Evolutionary conservation across 2,797 vertebrate species (phyloP).

Genomic region (Coluber constrictor): DNA sequence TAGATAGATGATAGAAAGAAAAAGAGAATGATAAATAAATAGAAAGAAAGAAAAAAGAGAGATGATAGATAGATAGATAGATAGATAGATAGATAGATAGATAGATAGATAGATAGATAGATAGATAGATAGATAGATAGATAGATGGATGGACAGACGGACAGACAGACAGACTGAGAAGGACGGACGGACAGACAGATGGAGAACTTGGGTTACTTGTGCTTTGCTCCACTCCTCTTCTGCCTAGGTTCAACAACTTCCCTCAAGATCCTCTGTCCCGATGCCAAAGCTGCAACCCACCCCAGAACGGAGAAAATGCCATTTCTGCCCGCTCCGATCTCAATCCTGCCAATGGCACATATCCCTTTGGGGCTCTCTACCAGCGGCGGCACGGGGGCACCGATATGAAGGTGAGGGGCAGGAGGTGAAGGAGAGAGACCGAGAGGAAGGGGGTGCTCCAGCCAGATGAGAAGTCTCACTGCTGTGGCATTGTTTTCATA

Average conservation of each 20-base stretch:
- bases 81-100: background rate
- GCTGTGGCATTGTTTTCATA: background rate
- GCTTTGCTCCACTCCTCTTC: rapidly evolving
- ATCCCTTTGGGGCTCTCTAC: slow-evolving; percentile 86
- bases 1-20: too few species aligned
- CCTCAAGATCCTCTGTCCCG: slow-evolving; percentile 83
- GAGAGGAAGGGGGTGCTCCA: background rate
- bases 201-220: background rate
- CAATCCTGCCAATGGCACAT: slow-evolving; percentile 87
- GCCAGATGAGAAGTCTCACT: background rate
- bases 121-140: too few species aligned
- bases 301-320: slow-evolving; percentile 84
- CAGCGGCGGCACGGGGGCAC: slow-evolving; percentile 89
- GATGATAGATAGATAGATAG: background rate
- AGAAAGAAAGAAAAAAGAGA: too few species aligned
- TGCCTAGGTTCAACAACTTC: slow-evolving; percentile 87
- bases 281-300: slow-evolving; percentile 78
- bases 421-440: too few species aligned
- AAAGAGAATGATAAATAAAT: too few species aligned
- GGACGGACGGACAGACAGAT: background rate
- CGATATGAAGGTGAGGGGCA: slow-evolving; percentile 83
- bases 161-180: background rate
- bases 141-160: too few species aligned
- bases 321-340: slow-evolving; percentile 92
- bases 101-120: background rate